These are phyloP conservation scores for Drosophila miranda DNA, from an alignment of 1,140 invertebrate species.

Conservation along the genomic window DNA sequence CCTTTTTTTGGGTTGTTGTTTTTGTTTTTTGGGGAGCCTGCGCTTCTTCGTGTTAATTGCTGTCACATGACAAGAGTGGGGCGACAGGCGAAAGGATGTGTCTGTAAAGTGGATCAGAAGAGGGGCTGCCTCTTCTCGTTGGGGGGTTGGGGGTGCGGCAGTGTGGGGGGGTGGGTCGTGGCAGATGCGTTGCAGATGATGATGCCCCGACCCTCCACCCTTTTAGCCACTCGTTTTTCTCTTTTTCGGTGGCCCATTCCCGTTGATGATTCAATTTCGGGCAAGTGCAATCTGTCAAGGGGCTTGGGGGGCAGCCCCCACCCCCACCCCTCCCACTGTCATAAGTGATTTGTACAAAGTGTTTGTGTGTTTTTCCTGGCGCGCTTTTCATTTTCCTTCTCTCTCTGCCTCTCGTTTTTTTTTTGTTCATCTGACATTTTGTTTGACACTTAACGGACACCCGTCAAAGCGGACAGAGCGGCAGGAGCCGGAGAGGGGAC, in stretches of 20 bases:
- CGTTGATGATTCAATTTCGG: slow-evolving; percentile 72
- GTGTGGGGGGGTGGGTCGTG: slow-evolving; percentile 16
- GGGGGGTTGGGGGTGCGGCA: not conserved
- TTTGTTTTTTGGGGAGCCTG: slow-evolving; percentile 7
- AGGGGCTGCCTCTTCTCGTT: too few species aligned
- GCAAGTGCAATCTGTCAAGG: slow-evolving; percentile 46
- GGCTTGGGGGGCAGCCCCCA: slow-evolving; percentile 4
- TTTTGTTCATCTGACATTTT: slow-evolving; percentile 46
- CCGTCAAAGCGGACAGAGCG: slow-evolving; percentile 46
- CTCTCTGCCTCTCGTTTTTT: not conserved
- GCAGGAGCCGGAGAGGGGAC: slow-evolving; percentile 12
- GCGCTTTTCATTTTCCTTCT: slow-evolving; percentile 42
- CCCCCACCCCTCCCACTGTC: slow-evolving; percentile 21
- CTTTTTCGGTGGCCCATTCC: slow-evolving; percentile 21
- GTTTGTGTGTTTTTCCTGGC: slow-evolving; percentile 55
- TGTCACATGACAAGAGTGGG: slow-evolving; percentile 62
- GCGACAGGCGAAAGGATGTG: slow-evolving; percentile 66
- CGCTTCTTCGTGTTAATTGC: slow-evolving; percentile 72
- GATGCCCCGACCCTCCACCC: not conserved
- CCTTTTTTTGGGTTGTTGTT: not conserved
- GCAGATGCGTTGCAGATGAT: slow-evolving; percentile 42
- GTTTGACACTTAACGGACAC: slow-evolving; percentile 69
- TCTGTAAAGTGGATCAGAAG: slow-evolving; percentile 22
- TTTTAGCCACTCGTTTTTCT: not conserved
- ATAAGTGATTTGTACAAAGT: slow-evolving; percentile 77